Conservation (phyloP, 2,888 invertebrate species). For the Agonopterix arenella region DNA sequence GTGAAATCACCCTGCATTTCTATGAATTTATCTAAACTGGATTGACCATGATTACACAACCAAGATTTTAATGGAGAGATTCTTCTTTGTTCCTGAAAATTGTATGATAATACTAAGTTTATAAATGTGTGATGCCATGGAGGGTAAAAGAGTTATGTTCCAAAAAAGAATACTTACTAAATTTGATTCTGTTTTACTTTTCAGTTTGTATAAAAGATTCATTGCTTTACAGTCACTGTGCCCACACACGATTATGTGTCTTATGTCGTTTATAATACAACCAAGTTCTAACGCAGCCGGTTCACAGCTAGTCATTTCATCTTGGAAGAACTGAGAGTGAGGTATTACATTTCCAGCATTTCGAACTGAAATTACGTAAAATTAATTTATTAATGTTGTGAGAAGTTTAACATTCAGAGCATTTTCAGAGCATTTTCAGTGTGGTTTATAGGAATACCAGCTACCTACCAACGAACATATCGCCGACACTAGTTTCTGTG, state of each 20-base stretch:
- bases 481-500: conserved; percentile 96
- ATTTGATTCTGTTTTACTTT: conserved; percentile 84
- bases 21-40: conserved; percentile 89
- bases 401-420: background rate
- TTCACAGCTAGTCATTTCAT: conserved; percentile 94
- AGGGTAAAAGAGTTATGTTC: too few relatives aligned
- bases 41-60: conserved; percentile 91
- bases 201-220: conserved; percentile 91
- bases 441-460: background rate
- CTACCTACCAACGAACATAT: conserved; percentile 94
- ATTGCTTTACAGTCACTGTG: conserved; percentile 99
- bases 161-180: conserved; percentile 33
- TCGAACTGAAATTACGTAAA: conserved; percentile 80
- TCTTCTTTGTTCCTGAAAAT: conserved; percentile 81
- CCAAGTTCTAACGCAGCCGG: conserved; percentile 97
- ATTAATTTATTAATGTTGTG: background rate
- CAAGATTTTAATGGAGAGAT: conserved; percentile 94
- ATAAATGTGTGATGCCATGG: too few relatives aligned
- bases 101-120: too few relatives aligned
- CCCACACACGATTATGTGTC: conserved; percentile 96
- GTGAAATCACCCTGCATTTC: conserved; percentile 79
- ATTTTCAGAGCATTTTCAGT: background rate
- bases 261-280: conserved; percentile 92
- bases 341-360: conserved; percentile 98
- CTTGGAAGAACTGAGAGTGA: conserved; percentile 90